These are phyloP conservation scores for Spatulosminthurus flaviceps DNA, from an alignment of 2,888 invertebrate species.

Conservation along the genomic window DNA sequence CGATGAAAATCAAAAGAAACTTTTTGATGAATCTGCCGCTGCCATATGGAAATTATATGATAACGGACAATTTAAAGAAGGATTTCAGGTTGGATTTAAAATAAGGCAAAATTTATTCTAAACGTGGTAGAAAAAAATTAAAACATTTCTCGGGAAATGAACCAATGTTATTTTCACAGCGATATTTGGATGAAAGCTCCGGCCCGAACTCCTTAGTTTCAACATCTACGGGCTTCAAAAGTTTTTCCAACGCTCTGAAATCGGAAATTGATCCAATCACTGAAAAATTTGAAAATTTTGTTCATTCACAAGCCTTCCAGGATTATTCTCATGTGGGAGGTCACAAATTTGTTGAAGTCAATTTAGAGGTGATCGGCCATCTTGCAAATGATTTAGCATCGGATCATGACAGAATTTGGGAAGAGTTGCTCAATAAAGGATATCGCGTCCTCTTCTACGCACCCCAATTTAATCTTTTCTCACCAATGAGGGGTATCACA, in stretches of 20 bases:
- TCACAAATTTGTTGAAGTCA: neutral
- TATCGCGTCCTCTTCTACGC: slow-evolving; percentile 31
- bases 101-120: too few species aligned
- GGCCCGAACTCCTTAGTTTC: neutral
- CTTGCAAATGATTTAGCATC: neutral
- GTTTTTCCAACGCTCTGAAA: neutral
- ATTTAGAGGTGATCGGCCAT: neutral
- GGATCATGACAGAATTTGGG: slow-evolving; percentile 3
- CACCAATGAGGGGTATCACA: neutral
- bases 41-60: neutral
- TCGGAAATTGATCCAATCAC: neutral
- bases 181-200: too few species aligned
- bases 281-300: neutral
- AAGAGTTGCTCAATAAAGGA: slow-evolving; percentile 8
- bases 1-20: slow-evolving; percentile 66
- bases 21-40: slow-evolving; percentile 68
- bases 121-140: too few species aligned
- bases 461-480: slow-evolving; percentile 24
- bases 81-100: neutral
- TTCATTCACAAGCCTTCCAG: neutral
- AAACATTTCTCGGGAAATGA: neutral
- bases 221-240: neutral
- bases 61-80: neutral
- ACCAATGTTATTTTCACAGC: neutral
- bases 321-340: neutral